These are phyloP conservation scores for Isaurus tuberculatus DNA, from an alignment of 92 coral and sea anemone genomes.

Conservation along the genomic window DNA sequence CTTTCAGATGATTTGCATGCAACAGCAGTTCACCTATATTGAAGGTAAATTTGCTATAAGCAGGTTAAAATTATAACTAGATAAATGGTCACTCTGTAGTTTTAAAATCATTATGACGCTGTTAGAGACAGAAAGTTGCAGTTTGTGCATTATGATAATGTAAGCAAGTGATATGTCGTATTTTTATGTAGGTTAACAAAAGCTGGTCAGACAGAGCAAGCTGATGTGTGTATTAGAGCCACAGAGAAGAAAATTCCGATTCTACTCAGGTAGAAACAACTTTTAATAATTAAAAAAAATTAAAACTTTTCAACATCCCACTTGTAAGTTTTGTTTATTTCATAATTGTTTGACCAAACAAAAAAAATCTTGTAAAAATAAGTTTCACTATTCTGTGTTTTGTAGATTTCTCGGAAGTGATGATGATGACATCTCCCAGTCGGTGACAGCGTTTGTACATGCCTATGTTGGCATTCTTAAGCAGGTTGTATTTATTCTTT, in stretches of 20 bases:
- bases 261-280: slow-evolving; percentile 78
- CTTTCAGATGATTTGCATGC: too few species aligned
- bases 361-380: neutral
- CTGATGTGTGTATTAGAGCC: slow-evolving; percentile 67
- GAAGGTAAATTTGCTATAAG: too few species aligned
- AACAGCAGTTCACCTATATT: too few species aligned
- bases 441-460: slow-evolving; percentile 90
- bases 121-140: too few species aligned
- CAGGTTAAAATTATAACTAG: too few species aligned
- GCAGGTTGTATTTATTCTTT: slow-evolving; percentile 66
- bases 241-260: slow-evolving; percentile 81
- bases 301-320: too few species aligned
- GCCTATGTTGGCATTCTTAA: slow-evolving; percentile 83
- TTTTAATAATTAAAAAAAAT: too few species aligned
- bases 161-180: neutral
- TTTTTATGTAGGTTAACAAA: slow-evolving; percentile 69
- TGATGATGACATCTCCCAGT: slow-evolving; percentile 96
- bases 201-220: slow-evolving; percentile 78
- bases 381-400: neutral
- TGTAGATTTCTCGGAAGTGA: slow-evolving; percentile 93
- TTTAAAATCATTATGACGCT: neutral
- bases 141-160: too few species aligned
- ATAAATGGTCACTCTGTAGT: too few species aligned
- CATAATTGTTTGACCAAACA: too few species aligned
- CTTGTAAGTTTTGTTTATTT: too few species aligned